A percentile compares a stretch with the other conserved stretches of the same genome.
These are phyloP conservation scores for Drosophila santomea DNA, from an alignment of 1,140 invertebrate species.

Conservation along the genomic window DNA sequence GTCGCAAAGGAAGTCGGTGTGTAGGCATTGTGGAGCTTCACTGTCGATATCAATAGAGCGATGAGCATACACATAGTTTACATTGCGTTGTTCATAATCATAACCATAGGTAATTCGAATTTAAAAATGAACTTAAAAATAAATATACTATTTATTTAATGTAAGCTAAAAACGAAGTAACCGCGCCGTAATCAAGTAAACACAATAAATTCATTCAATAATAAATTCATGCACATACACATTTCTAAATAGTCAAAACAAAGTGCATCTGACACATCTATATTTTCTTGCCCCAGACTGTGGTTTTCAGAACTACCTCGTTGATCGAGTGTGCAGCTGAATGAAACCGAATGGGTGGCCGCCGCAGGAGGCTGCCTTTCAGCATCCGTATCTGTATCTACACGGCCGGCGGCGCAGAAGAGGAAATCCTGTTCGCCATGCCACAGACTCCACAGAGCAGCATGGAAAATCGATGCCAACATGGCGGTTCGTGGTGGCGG, in stretches of 20 bases:
- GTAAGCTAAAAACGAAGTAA: too few species aligned
- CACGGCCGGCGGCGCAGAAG: slow-evolving; percentile 31
- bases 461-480: slow-evolving; percentile 71
- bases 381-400: slow-evolving; percentile 52
- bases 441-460: slow-evolving; percentile 21
- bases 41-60: slow-evolving; percentile 55
- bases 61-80: slow-evolving; percentile 19
- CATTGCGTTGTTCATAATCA: slow-evolving; percentile 7
- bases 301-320: neutral
- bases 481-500: slow-evolving; percentile 20
- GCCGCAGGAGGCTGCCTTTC: slow-evolving; percentile 30
- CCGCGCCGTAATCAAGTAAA: too few species aligned
- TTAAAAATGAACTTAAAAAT: too few species aligned
- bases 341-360: slow-evolving; percentile 10
- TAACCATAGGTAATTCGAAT: too few species aligned
- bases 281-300: slow-evolving; percentile 2
- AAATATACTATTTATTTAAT: too few species aligned
- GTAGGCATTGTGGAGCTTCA: slow-evolving; percentile 45
- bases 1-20: slow-evolving; percentile 42
- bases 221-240: neutral
- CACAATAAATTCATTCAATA: too few species aligned
- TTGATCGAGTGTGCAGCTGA: slow-evolving; percentile 45
- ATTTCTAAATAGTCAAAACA: neutral
- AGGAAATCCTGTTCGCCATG: slow-evolving; percentile 68
- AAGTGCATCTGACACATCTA: neutral